Evolutionary conservation across 2,113 vertebrate genomes (phyloP).

Genomic region (Oceanodroma tethys): DNA sequence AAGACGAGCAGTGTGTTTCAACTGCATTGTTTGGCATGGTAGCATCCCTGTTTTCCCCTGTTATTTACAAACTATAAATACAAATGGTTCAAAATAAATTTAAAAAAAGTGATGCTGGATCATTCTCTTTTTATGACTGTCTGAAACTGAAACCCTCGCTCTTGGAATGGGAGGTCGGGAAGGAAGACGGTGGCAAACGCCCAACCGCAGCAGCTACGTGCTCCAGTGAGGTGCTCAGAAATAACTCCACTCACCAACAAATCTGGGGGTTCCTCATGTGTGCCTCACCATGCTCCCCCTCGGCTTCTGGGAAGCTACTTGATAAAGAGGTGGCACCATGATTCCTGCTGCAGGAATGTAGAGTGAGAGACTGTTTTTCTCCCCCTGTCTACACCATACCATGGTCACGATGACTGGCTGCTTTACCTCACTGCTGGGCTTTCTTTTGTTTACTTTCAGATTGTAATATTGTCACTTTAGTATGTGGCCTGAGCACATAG

Average conservation of each 20-base stretch:
- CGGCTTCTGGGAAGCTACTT: not conserved
- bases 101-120: not conserved
- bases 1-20: not conserved
- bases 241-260: not conserved
- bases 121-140: not conserved
- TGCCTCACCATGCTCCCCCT: not conserved
- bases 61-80: not conserved
- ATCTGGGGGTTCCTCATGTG: not conserved
- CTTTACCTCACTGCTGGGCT: not conserved
- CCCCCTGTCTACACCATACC: not conserved
- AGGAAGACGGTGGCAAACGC: not conserved
- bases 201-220: not conserved
- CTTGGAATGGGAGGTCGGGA: not conserved
- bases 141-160: not conserved
- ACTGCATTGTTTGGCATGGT: not conserved
- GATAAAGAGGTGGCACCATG: not conserved
- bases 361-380: not conserved
- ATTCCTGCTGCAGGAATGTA: not conserved
- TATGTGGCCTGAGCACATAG: not conserved
- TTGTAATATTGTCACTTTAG: not conserved
- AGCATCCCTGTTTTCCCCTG: not conserved
- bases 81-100: not conserved
- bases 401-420: accelerated
- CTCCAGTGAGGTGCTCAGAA: not conserved
- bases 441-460: not conserved